Evolutionary conservation across 1,140 invertebrate species (phyloP), one percentile per base, ranked within the genome.

Genomic region (Pararge aegeria): DNA sequence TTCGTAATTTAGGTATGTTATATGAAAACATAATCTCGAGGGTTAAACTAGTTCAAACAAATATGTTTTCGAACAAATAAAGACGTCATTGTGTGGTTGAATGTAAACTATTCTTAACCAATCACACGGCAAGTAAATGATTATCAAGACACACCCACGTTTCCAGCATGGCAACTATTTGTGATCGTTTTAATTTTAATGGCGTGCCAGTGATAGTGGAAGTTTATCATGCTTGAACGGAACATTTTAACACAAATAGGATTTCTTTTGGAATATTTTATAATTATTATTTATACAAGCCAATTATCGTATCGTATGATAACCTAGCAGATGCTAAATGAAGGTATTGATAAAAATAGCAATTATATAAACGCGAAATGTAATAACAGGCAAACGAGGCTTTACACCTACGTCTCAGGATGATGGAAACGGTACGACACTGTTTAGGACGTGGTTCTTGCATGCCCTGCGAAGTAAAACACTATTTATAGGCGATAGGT

Each of bases 81-180:
- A 75, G 74, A 87, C 83, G 83, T 80, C 71, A 70, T 69, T 48
- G 16, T n/a, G n/a, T n/a, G n/a, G 13, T 74, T 64, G 64, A 73
- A 71, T 66, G 65, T 65, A 66, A 68, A 72, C 54, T 61, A 59
- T 57, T 54, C 65, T 60, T 42, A 54, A 49, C 62, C 69, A 75
- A 75, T 80, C 72, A 78, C 69, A 70, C 58, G 59, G 19, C 60
- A 49, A 50, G 49, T 54, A 66, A 70, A 62, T 72, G 67, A 78
- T 77, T 73, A 75, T 70, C 66, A 75, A 73, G 83, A 89, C 86
- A 89, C 86, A 89, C 86, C 86, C 83, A 84, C 82, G 67, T 40
- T 65, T 61, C 53, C 58, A 54, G 68, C 78, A 66, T 87, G 64
- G 80, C 78, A 85, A 88, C 84, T 27, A 59, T 52, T 30, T 38